phyloP scores from a whole-genome alignment of 2,113 vertebrate species.

The Guaruba guarouba region DNA sequence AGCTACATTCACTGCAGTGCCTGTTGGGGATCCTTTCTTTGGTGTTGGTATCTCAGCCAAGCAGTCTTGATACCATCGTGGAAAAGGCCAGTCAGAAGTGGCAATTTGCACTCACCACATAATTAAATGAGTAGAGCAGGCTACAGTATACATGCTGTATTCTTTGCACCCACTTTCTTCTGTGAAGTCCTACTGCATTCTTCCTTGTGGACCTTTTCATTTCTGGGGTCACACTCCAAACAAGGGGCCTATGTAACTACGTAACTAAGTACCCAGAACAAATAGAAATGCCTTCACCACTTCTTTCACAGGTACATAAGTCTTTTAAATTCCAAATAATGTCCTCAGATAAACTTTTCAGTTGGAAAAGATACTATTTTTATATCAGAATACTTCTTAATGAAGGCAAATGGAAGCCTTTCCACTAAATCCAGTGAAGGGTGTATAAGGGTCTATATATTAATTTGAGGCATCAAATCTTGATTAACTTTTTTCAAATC shows the following conservation, averaged over 20 bases:
- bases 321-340: not conserved
- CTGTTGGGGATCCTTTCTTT: not conserved
- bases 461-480: not conserved
- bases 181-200: not conserved
- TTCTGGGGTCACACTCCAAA: not conserved
- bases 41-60: not conserved
- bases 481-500: not conserved
- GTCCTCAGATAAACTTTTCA: not conserved
- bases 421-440: not conserved
- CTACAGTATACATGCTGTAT: not conserved
- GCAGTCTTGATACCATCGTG: not conserved
- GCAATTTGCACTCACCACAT: not conserved
- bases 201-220: not conserved
- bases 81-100: not conserved
- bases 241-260: not conserved
- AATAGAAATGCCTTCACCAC: not conserved
- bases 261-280: not conserved
- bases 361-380: not conserved
- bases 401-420: not conserved
- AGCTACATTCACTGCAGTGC: not conserved
- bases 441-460: not conserved
- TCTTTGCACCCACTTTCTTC: not conserved
- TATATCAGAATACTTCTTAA: not conserved
- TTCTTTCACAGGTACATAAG: not conserved
- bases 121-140: not conserved